Percentiles rank a stretch among this genome's conserved stretches.
Conservation (phyloP, 2,888 invertebrate species). For the Ormyrus nitidulus region DNA sequence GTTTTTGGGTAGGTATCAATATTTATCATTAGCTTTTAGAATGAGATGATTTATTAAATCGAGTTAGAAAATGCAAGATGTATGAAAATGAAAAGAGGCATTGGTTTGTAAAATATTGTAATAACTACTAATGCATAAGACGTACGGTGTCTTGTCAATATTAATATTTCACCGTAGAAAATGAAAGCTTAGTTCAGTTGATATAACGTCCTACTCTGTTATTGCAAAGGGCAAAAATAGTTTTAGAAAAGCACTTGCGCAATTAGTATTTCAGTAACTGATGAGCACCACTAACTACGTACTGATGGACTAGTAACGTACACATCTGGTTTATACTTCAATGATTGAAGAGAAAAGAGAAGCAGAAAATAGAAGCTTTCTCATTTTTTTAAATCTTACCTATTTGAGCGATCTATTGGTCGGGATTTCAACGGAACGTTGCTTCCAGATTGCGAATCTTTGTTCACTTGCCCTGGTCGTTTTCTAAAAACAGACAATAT, state of each 20-base stretch:
- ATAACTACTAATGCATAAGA: background rate
- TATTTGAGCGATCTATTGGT: conserved; percentile 65
- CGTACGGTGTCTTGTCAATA: background rate
- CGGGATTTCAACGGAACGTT: conserved; percentile 67
- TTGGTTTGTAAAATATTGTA: background rate
- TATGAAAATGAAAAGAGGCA: background rate
- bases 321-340: conserved; percentile 26
- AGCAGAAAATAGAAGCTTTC: background rate
- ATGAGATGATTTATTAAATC: too few relatives aligned
- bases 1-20: too few relatives aligned
- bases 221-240: conserved; percentile 24
- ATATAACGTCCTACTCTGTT: conserved; percentile 3
- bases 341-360: background rate
- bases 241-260: conserved; percentile 29
- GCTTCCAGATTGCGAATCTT: conserved; percentile 58
- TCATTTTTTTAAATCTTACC: conserved; percentile 59
- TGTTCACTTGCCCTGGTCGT: conserved; percentile 61
- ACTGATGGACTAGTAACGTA: background rate
- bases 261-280: conserved; percentile 36
- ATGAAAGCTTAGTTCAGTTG: background rate
- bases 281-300: background rate
- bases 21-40: too few relatives aligned
- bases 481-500: conserved; percentile 60
- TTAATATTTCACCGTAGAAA: background rate
- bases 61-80: background rate